Evolutionary conservation across 2,888 invertebrate species (phyloP), one percentile per base, ranked within the genome.

Genomic region (Euspilapteryx auroguttella): DNA sequence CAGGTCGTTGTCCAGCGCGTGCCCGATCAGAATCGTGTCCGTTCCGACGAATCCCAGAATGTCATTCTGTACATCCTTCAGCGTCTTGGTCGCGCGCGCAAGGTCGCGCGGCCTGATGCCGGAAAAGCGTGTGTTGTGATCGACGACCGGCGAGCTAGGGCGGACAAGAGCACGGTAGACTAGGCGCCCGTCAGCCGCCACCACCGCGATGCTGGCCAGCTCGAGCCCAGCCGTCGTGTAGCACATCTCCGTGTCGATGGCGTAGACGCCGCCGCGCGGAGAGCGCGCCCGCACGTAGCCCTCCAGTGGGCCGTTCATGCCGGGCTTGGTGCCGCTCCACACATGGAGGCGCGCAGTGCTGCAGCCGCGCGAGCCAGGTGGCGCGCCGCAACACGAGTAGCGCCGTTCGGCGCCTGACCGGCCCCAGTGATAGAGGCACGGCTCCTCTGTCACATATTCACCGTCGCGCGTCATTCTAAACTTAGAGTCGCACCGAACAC

Each of bases 241-340:
- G 42, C 92, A 91, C 97, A 97, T 98, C 71, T 99, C 98, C 55
- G 97, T 95, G 64, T 99, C 99, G 13, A 98, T 55, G 1, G 93
- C 90, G 57, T 86, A 94, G 2, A 90, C 82, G 31, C 81, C 79
- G 14, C 66, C 62, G 5, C 78, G 68, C 26, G 68, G 59, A 25
- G 65, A 64, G 31, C 68, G 56, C 2, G 87, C 86, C 27, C 78
- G 65, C 1, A 83, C 82, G 47, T 80, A 89, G 14, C 83, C 85
- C 11, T 79, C 76, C 34, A 83, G 80, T 0, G 89, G 88, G 1
- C 87, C 87, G 49, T 90, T 90, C 40, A 83, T 63, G 3, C 90
- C 89, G 3, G 79, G 77, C 9, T 69, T 63, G 0, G 84, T 61
- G 1, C 90, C 90, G 27, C 78, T 81, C 89, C 89, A 91, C 1